Evolutionary conservation across 2,888 invertebrate genomes (phyloP).

Genomic region (Eupithecia abbreviata): DNA sequence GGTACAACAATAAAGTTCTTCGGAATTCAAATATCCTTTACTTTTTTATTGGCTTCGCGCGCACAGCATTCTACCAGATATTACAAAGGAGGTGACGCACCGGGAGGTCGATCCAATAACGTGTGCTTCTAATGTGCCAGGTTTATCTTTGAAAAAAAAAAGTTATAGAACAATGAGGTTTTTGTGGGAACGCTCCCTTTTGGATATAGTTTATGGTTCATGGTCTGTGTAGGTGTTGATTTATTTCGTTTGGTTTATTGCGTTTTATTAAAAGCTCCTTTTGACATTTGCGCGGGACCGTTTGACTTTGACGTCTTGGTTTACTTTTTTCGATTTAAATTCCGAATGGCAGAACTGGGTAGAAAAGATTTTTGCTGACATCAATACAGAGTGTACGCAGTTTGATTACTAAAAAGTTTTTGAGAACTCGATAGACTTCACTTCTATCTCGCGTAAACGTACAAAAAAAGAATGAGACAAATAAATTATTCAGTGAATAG

Average conservation of each 20-base stretch:
- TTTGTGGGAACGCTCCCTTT: conserved; percentile 48
- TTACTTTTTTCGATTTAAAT: not conserved
- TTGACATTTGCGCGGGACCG: conserved; percentile 33
- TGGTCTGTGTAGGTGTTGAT: conserved; percentile 49
- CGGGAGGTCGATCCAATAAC: conserved; percentile 50
- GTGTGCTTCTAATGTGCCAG: conserved; percentile 49
- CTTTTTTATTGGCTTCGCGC: conserved; percentile 33
- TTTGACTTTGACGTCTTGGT: conserved; percentile 8
- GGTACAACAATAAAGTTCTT: conserved; percentile 39
- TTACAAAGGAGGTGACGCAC: conserved; percentile 45
- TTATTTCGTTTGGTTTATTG: conserved; percentile 44
- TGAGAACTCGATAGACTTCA: no score
- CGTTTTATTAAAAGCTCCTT: conserved; percentile 35
- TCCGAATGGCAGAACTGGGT: not conserved
- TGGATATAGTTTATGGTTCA: conserved; percentile 39
- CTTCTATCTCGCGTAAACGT: no score
- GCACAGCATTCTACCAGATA: conserved; percentile 11
- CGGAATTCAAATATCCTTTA: conserved; percentile 39
- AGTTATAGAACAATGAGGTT: conserved; percentile 57
- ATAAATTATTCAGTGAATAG: no score
- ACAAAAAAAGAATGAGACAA: no score
- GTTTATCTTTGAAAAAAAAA: conserved; percentile 59
- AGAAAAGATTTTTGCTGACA: not conserved
- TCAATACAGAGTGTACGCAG: no score
- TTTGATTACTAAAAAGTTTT: no score